phyloP scores from a whole-genome alignment of 2,113 vertebrate genomes.

The Paracanthobrama guichenoti region DNA sequence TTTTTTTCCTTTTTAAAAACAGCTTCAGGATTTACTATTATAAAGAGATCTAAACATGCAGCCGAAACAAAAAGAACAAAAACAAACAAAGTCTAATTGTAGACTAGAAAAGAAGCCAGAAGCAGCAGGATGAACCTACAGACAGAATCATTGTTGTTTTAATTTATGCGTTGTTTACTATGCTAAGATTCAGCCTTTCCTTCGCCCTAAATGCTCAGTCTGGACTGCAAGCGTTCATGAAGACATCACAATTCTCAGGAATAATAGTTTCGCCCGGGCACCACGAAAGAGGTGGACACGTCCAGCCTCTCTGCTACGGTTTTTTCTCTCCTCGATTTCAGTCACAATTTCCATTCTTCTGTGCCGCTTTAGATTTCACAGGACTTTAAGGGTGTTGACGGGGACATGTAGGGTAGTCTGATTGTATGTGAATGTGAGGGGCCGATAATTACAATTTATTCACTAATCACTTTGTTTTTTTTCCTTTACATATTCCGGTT shows the following conservation, averaged over 20 bases:
- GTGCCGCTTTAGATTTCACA: conserved; percentile 32
- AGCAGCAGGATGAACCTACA: conserved; percentile 80
- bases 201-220: conserved; percentile 72
- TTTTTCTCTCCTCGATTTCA: conserved; percentile 31
- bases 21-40: conserved; percentile 68
- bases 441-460: conserved; percentile 25
- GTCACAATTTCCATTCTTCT: conserved; percentile 37
- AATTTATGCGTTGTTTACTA: conserved; percentile 71
- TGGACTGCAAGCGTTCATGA: conserved; percentile 70
- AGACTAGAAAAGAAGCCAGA: conserved; percentile 67
- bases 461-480: background rate
- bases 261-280: conserved; percentile 46
- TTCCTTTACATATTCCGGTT: conserved; percentile 91
- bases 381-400: conserved; percentile 25
- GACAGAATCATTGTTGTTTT: conserved; percentile 62
- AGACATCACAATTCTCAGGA: conserved; percentile 65
- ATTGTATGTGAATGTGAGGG: conserved; percentile 19
- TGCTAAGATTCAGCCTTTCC: conserved; percentile 57
- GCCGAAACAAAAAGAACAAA: conserved; percentile 70
- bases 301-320: conserved; percentile 23
- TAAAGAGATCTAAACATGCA: conserved; percentile 83
- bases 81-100: conserved; percentile 67
- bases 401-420: conserved; percentile 36
- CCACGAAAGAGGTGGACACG: conserved; percentile 9
- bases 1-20: conserved; percentile 68